Percentiles rank a stretch among this genome's conserved stretches.
Conservation (phyloP, 1,140 invertebrate genomes). For the Macrostomum lignano region DNA sequence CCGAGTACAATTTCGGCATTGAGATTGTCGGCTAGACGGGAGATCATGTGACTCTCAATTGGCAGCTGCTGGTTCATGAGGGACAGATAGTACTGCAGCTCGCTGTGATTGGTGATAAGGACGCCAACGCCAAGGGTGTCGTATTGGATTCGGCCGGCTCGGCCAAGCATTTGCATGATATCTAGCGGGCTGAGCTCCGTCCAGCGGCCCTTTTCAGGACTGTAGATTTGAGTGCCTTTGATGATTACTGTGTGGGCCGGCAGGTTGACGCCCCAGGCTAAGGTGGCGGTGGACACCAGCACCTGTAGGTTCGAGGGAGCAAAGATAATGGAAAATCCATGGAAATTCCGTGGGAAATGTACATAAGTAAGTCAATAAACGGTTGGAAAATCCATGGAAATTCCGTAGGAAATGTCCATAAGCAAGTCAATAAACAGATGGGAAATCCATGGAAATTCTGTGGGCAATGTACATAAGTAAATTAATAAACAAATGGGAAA, state of each 20-base stretch:
- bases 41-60: slow-evolving; percentile 35
- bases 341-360: no score
- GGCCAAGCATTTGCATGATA: slow-evolving; percentile 78
- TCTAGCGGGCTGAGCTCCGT: slow-evolving; percentile 79
- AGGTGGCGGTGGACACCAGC: slow-evolving; percentile 78
- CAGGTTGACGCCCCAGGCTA: slow-evolving; percentile 97
- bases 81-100: slow-evolving; percentile 88
- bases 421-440: no score
- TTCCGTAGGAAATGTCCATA: no score
- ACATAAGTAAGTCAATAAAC: no score
- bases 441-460: no score
- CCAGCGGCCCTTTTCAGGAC: slow-evolving; percentile 90
- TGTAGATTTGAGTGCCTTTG: slow-evolving; percentile 94
- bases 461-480: no score
- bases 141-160: slow-evolving; percentile 88
- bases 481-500: no score
- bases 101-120: slow-evolving; percentile 88
- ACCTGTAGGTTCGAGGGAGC: no score
- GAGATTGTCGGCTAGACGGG: slow-evolving; percentile 60
- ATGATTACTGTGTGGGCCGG: slow-evolving; percentile 98
- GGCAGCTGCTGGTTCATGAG: slow-evolving; percentile 70
- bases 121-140: slow-evolving; percentile 95
- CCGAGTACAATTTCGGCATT: slow-evolving; percentile 93
- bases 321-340: no score
- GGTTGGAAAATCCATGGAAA: no score